These are phyloP conservation scores for Scleropages formosus DNA, from an alignment of 2,797 vertebrate genomes.

Conservation along the genomic window DNA sequence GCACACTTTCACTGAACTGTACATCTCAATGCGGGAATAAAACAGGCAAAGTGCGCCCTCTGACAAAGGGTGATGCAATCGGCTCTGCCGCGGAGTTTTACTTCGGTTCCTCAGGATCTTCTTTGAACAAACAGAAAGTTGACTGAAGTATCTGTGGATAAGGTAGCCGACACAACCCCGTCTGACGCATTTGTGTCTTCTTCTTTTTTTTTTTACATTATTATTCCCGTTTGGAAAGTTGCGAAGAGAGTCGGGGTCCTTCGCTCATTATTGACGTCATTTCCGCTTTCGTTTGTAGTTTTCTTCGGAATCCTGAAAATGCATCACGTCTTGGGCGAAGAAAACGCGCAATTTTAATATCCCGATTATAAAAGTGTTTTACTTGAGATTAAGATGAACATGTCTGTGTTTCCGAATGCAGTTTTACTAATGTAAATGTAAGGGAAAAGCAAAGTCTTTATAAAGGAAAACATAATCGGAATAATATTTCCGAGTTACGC, in stretches of 20 bases:
- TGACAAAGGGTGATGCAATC: slow-evolving; percentile 69
- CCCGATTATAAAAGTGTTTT: background rate
- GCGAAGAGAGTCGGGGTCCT: slow-evolving; percentile 44
- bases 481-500: no score
- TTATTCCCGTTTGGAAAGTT: background rate
- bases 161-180: background rate
- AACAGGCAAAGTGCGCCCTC: slow-evolving; percentile 51
- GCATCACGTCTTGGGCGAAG: no score
- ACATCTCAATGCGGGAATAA: no score
- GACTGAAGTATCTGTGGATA: background rate
- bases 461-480: no score
- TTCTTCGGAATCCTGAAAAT: background rate
- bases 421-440: background rate
- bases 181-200: background rate
- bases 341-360: no score
- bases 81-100: slow-evolving; percentile 1
- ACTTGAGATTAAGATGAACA: background rate
- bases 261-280: slow-evolving; percentile 45
- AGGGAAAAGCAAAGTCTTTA: background rate
- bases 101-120: background rate
- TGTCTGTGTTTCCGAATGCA: background rate
- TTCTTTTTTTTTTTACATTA: background rate
- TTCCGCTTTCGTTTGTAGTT: background rate
- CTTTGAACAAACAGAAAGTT: background rate
- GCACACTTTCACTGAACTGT: no score